phyloP scores from a whole-genome alignment of 2,888 invertebrate genomes.

The Diadegma fenestrale region DNA sequence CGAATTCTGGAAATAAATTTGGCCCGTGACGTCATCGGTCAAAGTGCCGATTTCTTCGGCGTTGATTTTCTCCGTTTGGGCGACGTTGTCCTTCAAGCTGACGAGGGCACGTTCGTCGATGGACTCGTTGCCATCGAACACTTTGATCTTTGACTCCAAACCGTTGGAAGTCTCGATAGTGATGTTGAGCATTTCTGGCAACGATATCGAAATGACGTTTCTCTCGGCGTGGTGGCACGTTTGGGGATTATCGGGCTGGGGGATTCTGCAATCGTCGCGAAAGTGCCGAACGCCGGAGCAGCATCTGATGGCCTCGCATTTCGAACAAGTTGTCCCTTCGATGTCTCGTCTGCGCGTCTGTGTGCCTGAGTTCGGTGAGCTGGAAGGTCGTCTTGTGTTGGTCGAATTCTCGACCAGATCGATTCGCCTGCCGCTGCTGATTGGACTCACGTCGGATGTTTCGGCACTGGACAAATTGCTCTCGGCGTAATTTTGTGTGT shows the following conservation, averaged over 20 bases:
- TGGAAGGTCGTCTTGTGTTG: conserved; percentile 72
- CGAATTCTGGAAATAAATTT: conserved; percentile 64
- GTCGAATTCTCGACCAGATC: conserved; percentile 75
- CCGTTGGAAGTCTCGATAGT: conserved; percentile 78
- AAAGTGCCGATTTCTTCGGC: conserved; percentile 62
- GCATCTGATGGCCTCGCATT: conserved; percentile 42
- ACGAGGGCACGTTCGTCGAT: conserved; percentile 19
- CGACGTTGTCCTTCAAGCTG: conserved; percentile 71
- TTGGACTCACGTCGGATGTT: conserved; percentile 67
- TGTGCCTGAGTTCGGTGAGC: conserved; percentile 63
- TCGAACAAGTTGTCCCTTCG: conserved; percentile 22
- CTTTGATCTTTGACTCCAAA: conserved; percentile 78
- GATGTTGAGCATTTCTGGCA: conserved; percentile 80
- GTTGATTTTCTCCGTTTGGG: conserved; percentile 75
- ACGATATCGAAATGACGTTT: conserved; percentile 79
- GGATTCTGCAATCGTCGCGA: conserved; percentile 22
- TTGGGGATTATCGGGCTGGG: conserved; percentile 29
- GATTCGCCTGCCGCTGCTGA: conserved; percentile 60
- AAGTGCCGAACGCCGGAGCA: conserved; percentile 48
- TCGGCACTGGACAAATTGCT: conserved; percentile 73
- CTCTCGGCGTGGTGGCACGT: conserved; percentile 70
- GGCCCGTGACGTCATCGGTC: conserved; percentile 62
- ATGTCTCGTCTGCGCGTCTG: conserved; percentile 70
- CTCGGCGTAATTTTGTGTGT: conserved; percentile 74
- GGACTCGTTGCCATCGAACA: conserved; percentile 69